Base-by-base conservation (phyloP, 1,140 invertebrate genomes). In the Pteromalus puparum region DNA sequence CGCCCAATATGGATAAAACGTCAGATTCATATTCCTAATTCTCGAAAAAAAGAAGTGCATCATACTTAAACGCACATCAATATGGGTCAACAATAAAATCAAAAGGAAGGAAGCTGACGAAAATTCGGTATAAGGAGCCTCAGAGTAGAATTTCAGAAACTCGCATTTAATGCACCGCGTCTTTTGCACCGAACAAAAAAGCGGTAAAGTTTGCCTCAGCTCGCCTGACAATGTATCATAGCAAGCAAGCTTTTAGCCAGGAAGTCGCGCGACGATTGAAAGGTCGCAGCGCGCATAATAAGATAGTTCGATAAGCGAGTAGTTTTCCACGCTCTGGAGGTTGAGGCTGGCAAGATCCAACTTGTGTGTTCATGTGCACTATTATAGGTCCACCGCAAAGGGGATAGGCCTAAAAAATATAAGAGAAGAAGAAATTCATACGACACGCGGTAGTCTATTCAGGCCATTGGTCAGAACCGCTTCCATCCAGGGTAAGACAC, bases 401-500 rank as follows among this genome's bases (percentile, higher is more conserved):
- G 82, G 68, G 48, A 42, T 42, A 13, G 75, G n/a, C 24, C 24
- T 30, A 75, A 75, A 81, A 83, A 77, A 77, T 24, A 77, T 24
- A 68, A 72, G 28, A 84, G 28, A 88, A 88, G 86, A 89, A 87
- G 86, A 89, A 87, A 88, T 88, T 87, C 84, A 84, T 86, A 86
- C 84, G 82, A 86, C 86, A 82, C 76, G 85, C 81, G 42, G 68
- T 86, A 87, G 84, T 90, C 90, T 91, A 91, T 91, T 91, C 90
- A 90, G 90, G 90, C 88, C 90, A 90, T 90, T 89, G 88, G 87
- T 86, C 89, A 89, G 87, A 89, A 90, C 89, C 90, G 89, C 90
- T 92, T 92, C 91, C 92, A 91, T 91, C 87, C 90, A 92, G 90
- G 91, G 91, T 90, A 92, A 91, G 87, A 86, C 85, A 87, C 12